Percentiles rank a stretch among this genome's conserved stretches.
These are phyloP conservation scores for Ctenoplectra terminalis DNA, from an alignment of 1,140 invertebrate species.

Conservation along the genomic window DNA sequence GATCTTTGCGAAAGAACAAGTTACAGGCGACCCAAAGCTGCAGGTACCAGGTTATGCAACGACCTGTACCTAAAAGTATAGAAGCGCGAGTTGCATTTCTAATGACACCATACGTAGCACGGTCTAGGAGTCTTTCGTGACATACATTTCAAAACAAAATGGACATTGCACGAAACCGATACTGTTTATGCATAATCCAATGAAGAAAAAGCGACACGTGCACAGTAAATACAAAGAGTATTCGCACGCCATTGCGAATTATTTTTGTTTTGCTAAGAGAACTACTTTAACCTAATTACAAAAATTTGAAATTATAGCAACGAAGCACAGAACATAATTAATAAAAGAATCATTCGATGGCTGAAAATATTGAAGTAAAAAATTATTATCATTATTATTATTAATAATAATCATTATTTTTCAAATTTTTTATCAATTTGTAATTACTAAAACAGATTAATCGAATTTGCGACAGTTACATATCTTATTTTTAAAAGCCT, in stretches of 20 bases:
- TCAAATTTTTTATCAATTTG: too few relatives aligned
- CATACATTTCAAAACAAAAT: constrained; percentile 36
- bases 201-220: neutral
- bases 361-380: too few relatives aligned
- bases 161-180: neutral
- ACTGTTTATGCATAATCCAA: neutral
- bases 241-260: neutral
- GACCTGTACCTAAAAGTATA: constrained; percentile 27
- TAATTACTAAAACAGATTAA: too few relatives aligned
- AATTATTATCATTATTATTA: too few relatives aligned
- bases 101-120: neutral
- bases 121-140: constrained; percentile 2
- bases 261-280: too few relatives aligned
- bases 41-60: constrained; percentile 23
- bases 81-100: constrained; percentile 40
- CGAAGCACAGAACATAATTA: too few relatives aligned
- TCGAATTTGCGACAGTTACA: too few relatives aligned
- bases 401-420: too few relatives aligned
- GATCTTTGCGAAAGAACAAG: constrained; percentile 43
- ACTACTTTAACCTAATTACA: too few relatives aligned
- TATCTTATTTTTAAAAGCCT: too few relatives aligned
- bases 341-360: too few relatives aligned
- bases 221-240: neutral
- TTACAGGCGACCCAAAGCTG: neutral
- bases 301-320: too few relatives aligned